phyloP scores from a whole-genome alignment of 2,888 invertebrate species.

The Galerucella calmariensis region DNA sequence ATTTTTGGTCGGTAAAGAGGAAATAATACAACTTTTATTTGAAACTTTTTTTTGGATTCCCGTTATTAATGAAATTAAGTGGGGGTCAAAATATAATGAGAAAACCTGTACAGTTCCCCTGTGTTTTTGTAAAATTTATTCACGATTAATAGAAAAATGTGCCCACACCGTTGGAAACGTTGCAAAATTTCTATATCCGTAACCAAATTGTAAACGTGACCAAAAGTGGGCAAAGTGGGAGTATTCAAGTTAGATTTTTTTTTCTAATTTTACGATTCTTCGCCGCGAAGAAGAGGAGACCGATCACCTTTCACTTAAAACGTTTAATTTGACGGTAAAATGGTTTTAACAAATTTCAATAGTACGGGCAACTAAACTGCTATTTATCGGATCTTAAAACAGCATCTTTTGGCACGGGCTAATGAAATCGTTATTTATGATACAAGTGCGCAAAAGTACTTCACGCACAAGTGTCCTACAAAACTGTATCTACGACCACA shows the following conservation, averaged over 20 bases:
- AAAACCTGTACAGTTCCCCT: too few species aligned
- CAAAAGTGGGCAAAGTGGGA: constrained; percentile 34
- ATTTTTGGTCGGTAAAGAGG: too few species aligned
- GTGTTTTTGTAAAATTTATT: too few species aligned
- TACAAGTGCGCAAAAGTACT: too few species aligned
- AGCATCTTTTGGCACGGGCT: too few species aligned
- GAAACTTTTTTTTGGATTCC: too few species aligned
- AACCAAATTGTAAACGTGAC: constrained; percentile 34
- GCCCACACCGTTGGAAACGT: not conserved
- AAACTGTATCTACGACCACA: too few species aligned
- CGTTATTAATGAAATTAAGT: too few species aligned
- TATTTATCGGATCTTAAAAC: not conserved
- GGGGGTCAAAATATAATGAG: too few species aligned
- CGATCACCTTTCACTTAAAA: constrained; percentile 34
- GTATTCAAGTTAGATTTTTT: constrained; percentile 26
- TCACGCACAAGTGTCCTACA: too few species aligned
- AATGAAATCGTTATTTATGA: too few species aligned
- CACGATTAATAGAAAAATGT: not conserved
- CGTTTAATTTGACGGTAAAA: constrained; percentile 29
- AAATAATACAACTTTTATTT: too few species aligned
- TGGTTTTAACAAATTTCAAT: constrained; percentile 13
- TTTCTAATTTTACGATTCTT: constrained; percentile 21
- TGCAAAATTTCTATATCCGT: constrained; percentile 35
- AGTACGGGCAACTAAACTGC: not conserved
- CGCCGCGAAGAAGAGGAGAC: constrained; percentile 13